Base-by-base conservation (phyloP, 2,888 invertebrate genomes). In the Acrobeloides nanus region DNA sequence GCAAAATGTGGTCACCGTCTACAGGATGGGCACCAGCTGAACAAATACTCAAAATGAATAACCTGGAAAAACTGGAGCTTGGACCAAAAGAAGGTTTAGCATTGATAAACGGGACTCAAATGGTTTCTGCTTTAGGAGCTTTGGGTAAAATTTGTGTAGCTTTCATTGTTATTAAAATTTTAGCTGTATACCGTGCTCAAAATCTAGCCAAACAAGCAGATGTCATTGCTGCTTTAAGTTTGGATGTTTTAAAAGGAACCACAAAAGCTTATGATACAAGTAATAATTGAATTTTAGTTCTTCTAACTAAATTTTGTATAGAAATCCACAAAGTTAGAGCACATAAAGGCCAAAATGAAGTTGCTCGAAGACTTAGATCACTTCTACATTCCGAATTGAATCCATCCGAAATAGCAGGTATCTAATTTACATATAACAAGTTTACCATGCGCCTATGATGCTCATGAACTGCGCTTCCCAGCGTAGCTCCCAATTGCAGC, bases 181-280 rank as follows among this genome's bases (percentile, higher is more conserved):
- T 4, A 42, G 15, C 46, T 17, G 76, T 82, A 1, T 81, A 82
- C 67, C 70, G 82, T 55, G 79, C 82, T 0, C 76, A 77, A 34
- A 77, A 76, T 47, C 79, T 82, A 43, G 80, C 81, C 1, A 74
- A 79, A 48, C 82, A 83, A 67, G 82, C 82, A 1, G 82, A 83
- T 66, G 79, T 83, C 6, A 80, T 83, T 8, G 81, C 82, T 1
- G 81, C 82, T 1, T 68, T 83, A 43, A 80, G 81, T 1, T 68
- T 83, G 33, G 83, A 83, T 66, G 83, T 82, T 2, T 74, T 83
- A 38, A 83, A 82, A 68, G 83, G 83, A 44, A 81, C 82, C 3
- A 81, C 80, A 1, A 74, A 79, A 55, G 82, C 83, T 15, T 83
- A 82, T 68, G 81, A 82, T 68, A 78, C 79, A 46, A 79, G 80